Percentiles rank a stretch among this genome's conserved stretches.
phyloP scores from a whole-genome alignment of 1,140 invertebrate species.

The Psix sp. region DNA sequence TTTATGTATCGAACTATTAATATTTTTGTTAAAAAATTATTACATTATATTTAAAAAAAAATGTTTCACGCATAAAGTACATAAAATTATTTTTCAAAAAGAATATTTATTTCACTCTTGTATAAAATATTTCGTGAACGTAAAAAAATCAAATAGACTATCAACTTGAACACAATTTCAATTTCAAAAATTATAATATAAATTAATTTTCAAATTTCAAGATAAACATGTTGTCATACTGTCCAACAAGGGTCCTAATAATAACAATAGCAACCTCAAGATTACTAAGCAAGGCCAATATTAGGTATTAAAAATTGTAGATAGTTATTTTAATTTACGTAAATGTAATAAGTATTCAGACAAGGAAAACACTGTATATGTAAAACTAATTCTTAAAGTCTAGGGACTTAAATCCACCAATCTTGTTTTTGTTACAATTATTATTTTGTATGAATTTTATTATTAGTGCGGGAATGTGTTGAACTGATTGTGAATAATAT shows the following conservation, averaged over 20 bases:
- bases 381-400: slow-evolving; percentile 48
- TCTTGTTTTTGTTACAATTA: slow-evolving; percentile 71
- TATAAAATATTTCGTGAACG: no score
- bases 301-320: slow-evolving; percentile 68
- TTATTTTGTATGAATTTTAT: slow-evolving; percentile 75
- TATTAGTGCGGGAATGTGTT: slow-evolving; percentile 51
- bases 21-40: no score
- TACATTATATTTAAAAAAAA: no score
- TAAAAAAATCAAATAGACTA: no score
- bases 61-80: no score
- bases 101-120: no score
- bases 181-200: no score
- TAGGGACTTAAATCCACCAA: slow-evolving; percentile 67
- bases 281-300: slow-evolving; percentile 68
- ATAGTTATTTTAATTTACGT: slow-evolving; percentile 63
- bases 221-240: no score
- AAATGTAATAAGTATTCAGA: slow-evolving; percentile 60
- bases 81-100: no score
- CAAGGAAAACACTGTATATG: slow-evolving; percentile 50
- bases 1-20: no score
- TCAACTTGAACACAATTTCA: no score
- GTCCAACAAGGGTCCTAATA: slow-evolving; percentile 46
- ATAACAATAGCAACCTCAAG: slow-evolving; percentile 53
- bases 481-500: slow-evolving; percentile 73
- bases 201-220: no score